Evolutionary conservation across 2,113 vertebrate species (phyloP), one percentile per base, ranked within the genome.

Genomic region (Elephas maximus): DNA sequence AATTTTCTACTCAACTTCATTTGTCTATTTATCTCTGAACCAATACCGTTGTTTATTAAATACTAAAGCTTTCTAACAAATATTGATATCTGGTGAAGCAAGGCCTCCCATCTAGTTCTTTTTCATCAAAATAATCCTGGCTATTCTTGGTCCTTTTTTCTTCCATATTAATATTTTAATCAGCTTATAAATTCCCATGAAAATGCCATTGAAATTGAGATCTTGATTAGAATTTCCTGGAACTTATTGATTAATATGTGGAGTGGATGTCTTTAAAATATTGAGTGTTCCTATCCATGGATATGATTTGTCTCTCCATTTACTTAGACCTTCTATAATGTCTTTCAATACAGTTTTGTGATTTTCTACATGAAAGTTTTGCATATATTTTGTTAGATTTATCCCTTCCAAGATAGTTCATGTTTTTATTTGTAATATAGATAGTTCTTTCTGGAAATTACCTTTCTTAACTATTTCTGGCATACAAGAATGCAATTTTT

Each of bases 261-360:
- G 8, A 79, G 41, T 62, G 6, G 53, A 51, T 78, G 91, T 63
- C 24, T 80, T 94, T 71, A 86, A 95, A 91, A 48, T 95, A 71
- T 20, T 86, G 48, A 84, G 18, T 73, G 18, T 63, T 86, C 88
- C 26, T 71, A 80, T 33, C 18, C 51, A 81, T 45, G 48, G 20
- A 63, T 26, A 65, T 76, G 65, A 41, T 62, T 79, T 91, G n/a
- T 71, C 23, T 86, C 63, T 71, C 67, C 12, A 65, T 86, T 71
- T 86, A 71, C 51, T 91, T 94, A 53, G 45, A 57, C 44, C 20
- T 18, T 12, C 28, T 90, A 84, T 69, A 90, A 41, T 62, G 41
- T 28, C 51, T 71, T 91, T 91, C 51, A 62, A 41, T 73, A 74
- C 37, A n/a, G 6, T 78, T 73, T 73, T 20, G 6, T 51, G 60